Conservation (phyloP, 2,797 vertebrate genomes). For the Coilia nasus region DNA sequence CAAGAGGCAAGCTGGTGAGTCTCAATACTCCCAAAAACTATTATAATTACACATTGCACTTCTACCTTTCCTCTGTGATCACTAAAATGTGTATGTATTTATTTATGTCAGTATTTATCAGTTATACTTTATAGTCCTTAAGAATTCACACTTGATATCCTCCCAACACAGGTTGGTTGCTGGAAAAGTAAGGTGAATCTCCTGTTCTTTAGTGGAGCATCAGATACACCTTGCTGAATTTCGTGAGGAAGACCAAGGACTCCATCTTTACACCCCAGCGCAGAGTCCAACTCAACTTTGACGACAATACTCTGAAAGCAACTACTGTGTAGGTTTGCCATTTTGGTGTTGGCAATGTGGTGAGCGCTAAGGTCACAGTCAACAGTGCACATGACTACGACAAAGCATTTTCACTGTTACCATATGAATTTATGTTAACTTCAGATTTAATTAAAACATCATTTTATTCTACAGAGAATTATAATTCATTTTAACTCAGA, state of each 20-base stretch:
- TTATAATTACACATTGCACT: too few species aligned
- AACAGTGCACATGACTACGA: constrained; percentile 14
- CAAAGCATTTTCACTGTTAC: neutral
- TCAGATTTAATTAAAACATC: neutral
- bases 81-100: too few species aligned
- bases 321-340: constrained; percentile 15
- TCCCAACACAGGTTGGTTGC: neutral
- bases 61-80: too few species aligned
- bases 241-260: neutral
- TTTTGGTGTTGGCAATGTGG: constrained; percentile 18
- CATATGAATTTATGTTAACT: neutral
- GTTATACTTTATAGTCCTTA: too few species aligned
- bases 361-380: neutral
- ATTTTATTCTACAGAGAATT: neutral
- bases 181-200: neutral
- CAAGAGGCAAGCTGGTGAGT: neutral
- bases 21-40: too few species aligned
- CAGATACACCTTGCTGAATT: neutral
- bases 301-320: constrained; percentile 12
- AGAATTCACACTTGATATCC: too few species aligned
- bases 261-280: neutral
- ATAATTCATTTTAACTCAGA: neutral
- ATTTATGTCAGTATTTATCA: too few species aligned
- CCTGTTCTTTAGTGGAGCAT: neutral
- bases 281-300: neutral